These are phyloP conservation scores for Speoplatyrhinus poulsoni DNA, from an alignment of 2,113 vertebrate species.

Conservation along the genomic window DNA sequence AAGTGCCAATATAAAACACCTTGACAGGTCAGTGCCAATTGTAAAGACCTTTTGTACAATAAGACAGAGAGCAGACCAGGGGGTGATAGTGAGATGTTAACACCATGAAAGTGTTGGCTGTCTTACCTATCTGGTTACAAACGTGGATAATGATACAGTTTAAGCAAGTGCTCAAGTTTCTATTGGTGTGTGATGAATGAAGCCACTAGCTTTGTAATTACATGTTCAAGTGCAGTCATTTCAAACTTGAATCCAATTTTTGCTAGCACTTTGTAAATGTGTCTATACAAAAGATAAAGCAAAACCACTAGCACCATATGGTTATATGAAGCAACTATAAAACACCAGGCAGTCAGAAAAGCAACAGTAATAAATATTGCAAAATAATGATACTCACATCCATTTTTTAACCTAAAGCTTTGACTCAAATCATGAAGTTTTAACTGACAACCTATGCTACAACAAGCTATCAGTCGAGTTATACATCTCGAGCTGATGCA, in stretches of 20 bases:
- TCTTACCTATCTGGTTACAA: neutral
- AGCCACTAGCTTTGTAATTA: neutral
- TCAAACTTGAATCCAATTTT: too few relatives aligned
- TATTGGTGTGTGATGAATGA: neutral
- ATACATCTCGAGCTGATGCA: slow-evolving; percentile 2
- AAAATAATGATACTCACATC: slow-evolving; percentile 21
- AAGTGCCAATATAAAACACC: neutral
- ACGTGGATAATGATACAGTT: neutral
- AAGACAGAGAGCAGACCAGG: neutral
- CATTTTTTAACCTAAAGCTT: slow-evolving; percentile 1
- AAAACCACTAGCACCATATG: too few relatives aligned
- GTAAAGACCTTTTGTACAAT: neutral
- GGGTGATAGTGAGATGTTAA: neutral
- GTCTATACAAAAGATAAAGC: too few relatives aligned
- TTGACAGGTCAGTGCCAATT: too few relatives aligned
- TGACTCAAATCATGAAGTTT: slow-evolving; percentile 9
- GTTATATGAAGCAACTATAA: neutral
- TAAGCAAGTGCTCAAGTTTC: neutral
- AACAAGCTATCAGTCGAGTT: slow-evolving; percentile 7
- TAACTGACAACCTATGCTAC: slow-evolving; percentile 14
- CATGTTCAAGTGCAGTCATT: too few relatives aligned
- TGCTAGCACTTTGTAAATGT: too few relatives aligned
- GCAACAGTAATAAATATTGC: neutral
- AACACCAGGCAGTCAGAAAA: neutral
- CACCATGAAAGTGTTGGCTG: neutral